These are phyloP conservation scores for Campopleginae sp. DNA, from an alignment of 2,888 invertebrate species.

Conservation along the genomic window DNA sequence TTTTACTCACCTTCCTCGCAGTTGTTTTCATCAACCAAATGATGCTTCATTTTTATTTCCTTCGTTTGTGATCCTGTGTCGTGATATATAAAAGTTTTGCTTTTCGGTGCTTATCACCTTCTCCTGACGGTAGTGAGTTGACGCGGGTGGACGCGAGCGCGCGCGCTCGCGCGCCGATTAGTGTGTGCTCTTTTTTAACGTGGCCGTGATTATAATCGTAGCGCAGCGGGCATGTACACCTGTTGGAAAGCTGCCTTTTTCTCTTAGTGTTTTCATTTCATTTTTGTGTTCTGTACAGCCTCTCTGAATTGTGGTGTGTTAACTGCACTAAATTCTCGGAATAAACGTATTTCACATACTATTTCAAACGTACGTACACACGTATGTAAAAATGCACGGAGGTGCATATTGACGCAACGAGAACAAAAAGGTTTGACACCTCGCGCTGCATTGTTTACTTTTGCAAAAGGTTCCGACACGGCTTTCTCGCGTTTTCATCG, in stretches of 20 bases:
- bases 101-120: slow-evolving; percentile 4
- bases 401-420: not conserved
- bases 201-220: slow-evolving; percentile 23
- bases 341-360: not conserved
- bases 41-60: not conserved
- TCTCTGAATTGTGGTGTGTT: not conserved
- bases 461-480: not conserved
- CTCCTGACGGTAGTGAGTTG: not conserved
- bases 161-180: not conserved
- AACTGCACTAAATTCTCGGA: not conserved
- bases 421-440: not conserved
- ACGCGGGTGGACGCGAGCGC: not conserved
- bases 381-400: not conserved
- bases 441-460: not conserved
- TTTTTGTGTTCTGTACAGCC: slow-evolving; percentile 8
- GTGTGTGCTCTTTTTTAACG: slow-evolving; percentile 25
- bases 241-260: slow-evolving; percentile 46
- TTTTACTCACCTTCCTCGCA: not conserved
- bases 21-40: not conserved
- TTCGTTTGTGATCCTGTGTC: not conserved
- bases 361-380: not conserved
- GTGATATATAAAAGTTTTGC: not conserved
- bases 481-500: not conserved
- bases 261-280: slow-evolving; percentile 24
- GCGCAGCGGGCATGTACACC: slow-evolving; percentile 32